phyloP scores from a whole-genome alignment of 2,888 invertebrate species.

The Heteromurus nitidus region DNA sequence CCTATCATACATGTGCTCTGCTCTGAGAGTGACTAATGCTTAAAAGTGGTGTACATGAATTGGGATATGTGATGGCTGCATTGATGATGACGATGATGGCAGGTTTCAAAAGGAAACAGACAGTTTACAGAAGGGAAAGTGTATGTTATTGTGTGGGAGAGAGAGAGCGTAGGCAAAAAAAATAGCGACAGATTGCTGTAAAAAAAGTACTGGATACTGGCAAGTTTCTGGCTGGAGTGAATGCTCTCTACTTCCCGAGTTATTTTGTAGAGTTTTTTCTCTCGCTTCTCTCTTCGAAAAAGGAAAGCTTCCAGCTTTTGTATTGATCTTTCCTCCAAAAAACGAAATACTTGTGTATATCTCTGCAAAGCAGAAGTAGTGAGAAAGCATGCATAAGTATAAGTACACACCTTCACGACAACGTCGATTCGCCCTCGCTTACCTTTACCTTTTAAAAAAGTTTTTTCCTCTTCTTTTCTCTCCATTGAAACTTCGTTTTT shows the following conservation, averaged over 20 bases:
- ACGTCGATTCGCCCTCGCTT: not conserved
- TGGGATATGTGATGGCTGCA: not conserved
- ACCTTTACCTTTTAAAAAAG: not conserved
- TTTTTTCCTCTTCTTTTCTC: not conserved
- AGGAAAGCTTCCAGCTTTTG: not conserved
- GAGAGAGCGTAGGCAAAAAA: not conserved
- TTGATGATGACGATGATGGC: conserved; percentile 10
- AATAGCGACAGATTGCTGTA: not conserved
- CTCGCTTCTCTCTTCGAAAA: too few relatives aligned
- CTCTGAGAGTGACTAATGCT: not conserved
- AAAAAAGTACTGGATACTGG: not conserved
- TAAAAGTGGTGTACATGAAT: conserved; percentile 13
- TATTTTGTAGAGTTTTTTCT: not conserved
- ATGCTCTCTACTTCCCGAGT: not conserved
- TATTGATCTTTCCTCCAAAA: conserved; percentile 12
- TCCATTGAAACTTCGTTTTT: conserved; percentile 8
- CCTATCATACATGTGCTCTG: not conserved
- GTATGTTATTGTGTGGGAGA: conserved; percentile 7
- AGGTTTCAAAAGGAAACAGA: conserved; percentile 33
- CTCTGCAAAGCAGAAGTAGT: too few relatives aligned
- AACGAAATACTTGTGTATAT: conserved; percentile 5
- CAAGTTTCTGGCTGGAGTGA: not conserved
- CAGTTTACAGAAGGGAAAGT: conserved; percentile 18
- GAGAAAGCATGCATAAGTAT: not conserved
- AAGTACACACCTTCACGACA: not conserved